Percentiles rank a stretch among this genome's conserved stretches.
phyloP scores from a whole-genome alignment of 2,888 invertebrate species.

The Papilio elwesi region DNA sequence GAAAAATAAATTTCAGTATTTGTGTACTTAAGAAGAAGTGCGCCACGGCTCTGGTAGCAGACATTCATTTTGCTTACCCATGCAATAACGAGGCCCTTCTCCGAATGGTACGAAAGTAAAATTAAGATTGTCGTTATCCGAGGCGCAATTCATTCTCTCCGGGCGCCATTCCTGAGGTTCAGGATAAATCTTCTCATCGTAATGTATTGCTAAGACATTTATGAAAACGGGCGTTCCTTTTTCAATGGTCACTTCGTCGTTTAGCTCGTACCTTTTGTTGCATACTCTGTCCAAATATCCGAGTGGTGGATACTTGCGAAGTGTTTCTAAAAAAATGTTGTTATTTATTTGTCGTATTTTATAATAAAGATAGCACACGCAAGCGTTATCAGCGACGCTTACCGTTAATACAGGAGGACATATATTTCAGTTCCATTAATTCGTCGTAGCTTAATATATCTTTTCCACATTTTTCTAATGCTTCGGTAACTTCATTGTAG shows the following conservation, averaged over 20 bases:
- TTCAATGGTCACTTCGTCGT: slow-evolving; percentile 61
- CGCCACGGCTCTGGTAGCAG: too few relatives aligned
- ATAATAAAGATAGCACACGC: too few relatives aligned
- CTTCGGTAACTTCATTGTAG: slow-evolving; percentile 60
- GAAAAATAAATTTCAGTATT: too few relatives aligned
- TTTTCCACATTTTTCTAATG: slow-evolving; percentile 56
- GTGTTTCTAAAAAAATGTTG: slow-evolving; percentile 60
- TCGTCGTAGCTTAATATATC: slow-evolving; percentile 67
- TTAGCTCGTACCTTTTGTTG: slow-evolving; percentile 56
- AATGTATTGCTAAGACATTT: slow-evolving; percentile 64
- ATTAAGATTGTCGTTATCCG: slow-evolving; percentile 61
- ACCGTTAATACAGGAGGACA: slow-evolving; percentile 68
- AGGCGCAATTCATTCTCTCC: slow-evolving; percentile 57
- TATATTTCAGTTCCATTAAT: slow-evolving; percentile 64
- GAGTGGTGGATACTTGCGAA: slow-evolving; percentile 64
- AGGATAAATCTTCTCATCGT: slow-evolving; percentile 60
- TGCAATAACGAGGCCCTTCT: slow-evolving; percentile 68
- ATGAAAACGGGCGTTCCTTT: slow-evolving; percentile 63
- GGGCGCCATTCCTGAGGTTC: slow-evolving; percentile 67
- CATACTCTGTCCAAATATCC: slow-evolving; percentile 64
- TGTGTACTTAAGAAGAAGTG: too few relatives aligned
- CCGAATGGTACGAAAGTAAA: slow-evolving; percentile 69
- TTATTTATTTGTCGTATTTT: neutral
- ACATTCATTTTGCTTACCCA: slow-evolving; percentile 44
- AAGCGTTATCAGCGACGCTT: neutral